Conservation (phyloP, 2,113 vertebrate genomes). For the Gasterosteus aculeatus region DNA sequence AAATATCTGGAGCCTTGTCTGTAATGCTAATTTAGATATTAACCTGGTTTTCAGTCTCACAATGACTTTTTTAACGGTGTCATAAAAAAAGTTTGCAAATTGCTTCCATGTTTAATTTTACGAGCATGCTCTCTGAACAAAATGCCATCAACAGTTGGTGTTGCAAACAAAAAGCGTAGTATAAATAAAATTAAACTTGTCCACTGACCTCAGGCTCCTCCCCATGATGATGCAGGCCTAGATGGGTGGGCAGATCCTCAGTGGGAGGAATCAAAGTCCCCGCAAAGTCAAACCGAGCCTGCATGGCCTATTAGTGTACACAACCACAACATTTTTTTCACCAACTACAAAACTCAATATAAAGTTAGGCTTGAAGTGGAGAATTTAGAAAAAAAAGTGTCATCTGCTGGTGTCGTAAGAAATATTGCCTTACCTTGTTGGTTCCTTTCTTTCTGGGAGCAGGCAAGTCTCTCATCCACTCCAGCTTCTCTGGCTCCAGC, state of each 20-base stretch:
- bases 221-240: slow-evolving; percentile 97
- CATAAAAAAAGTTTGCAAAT: background rate
- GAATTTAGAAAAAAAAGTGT: background rate
- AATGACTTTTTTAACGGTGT: background rate
- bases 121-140: background rate
- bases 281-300: slow-evolving; percentile 92
- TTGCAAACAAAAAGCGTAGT: background rate
- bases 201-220: slow-evolving; percentile 92
- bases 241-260: slow-evolving; percentile 90
- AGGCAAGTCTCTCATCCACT: slow-evolving; percentile 92
- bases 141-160: background rate
- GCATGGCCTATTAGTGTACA: slow-evolving; percentile 86
- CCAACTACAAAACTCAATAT: background rate
- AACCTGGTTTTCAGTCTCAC: background rate
- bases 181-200: background rate
- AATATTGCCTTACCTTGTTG: slow-evolving; percentile 79
- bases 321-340: background rate
- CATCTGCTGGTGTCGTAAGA: background rate
- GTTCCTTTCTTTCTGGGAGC: slow-evolving; percentile 84
- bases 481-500: slow-evolving; percentile 92
- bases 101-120: background rate
- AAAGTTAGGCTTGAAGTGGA: background rate
- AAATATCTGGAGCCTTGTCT: background rate
- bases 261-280: slow-evolving; percentile 88
- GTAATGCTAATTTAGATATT: background rate